Percentiles rank a stretch among this genome's conserved stretches.
Conservation (phyloP, 2,888 invertebrate species). For the Salpingus planirostris region DNA sequence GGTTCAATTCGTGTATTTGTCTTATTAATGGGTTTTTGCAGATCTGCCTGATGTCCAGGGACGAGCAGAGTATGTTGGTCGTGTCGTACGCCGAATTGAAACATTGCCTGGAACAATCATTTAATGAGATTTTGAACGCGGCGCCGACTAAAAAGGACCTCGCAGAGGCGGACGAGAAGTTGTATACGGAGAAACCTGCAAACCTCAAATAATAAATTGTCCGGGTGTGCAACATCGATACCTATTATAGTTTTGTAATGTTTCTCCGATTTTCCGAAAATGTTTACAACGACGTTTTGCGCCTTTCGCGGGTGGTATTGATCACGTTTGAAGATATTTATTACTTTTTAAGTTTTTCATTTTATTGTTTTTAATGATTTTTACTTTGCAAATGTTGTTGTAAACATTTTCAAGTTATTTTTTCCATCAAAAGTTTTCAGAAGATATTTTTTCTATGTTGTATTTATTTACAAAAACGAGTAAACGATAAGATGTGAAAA, state of each 20-base stretch:
- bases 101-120: slow-evolving; percentile 88
- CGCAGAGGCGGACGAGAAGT: slow-evolving; percentile 11
- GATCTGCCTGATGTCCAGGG: slow-evolving; percentile 92
- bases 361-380: not conserved
- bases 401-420: slow-evolving; percentile 10
- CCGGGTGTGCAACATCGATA: slow-evolving; percentile 4
- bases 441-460: slow-evolving; percentile 17
- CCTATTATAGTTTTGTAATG: slow-evolving; percentile 10
- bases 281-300: slow-evolving; percentile 15
- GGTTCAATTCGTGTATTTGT: not conserved
- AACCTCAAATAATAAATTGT: slow-evolving; percentile 9
- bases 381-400: slow-evolving; percentile 9
- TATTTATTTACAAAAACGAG: slow-evolving; percentile 15
- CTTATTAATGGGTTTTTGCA: slow-evolving; percentile 18
- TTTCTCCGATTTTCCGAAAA: slow-evolving; percentile 10
- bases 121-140: slow-evolving; percentile 56
- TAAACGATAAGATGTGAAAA: slow-evolving; percentile 1
- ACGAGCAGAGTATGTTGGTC: slow-evolving; percentile 92
- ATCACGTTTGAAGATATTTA: slow-evolving; percentile 6
- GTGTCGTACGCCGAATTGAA: slow-evolving; percentile 94
- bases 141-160: slow-evolving; percentile 12
- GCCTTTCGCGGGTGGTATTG: no score
- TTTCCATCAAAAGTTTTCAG: slow-evolving; percentile 11
- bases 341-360: slow-evolving; percentile 6
- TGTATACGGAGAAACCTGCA: slow-evolving; percentile 13